phyloP scores from a whole-genome alignment of 2,797 vertebrate genomes.

The Anas bahamensis region DNA sequence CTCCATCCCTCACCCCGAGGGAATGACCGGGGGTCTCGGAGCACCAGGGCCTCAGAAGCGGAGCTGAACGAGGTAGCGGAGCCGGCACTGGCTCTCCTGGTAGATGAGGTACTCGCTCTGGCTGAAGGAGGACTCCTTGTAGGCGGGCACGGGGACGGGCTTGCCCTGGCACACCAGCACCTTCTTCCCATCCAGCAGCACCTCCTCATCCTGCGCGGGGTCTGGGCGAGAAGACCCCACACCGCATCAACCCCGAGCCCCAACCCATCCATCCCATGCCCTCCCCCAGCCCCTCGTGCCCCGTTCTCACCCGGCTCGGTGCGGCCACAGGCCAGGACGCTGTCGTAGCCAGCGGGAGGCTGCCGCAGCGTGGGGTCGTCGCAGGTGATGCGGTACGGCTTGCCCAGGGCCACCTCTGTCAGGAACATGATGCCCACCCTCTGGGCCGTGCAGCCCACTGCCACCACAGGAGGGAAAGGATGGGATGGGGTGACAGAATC shows the following conservation, averaged over 20 bases:
- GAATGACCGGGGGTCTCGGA: accelerated
- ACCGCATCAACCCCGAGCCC: accelerated
- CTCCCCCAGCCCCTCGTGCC: background rate
- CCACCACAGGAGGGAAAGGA: background rate
- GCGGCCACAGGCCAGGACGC: slow-evolving; percentile 85
- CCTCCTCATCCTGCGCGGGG: slow-evolving; percentile 77
- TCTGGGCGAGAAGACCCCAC: slow-evolving; percentile 59
- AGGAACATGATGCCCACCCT: slow-evolving; percentile 91
- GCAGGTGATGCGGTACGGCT: slow-evolving; percentile 76
- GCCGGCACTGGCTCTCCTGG: slow-evolving; percentile 88
- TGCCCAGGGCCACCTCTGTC: slow-evolving; percentile 89
- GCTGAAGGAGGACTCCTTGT: slow-evolving; percentile 74
- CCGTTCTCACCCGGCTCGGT: slow-evolving; percentile 85
- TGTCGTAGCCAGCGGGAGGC: slow-evolving; percentile 82
- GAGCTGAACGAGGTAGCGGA: slow-evolving; percentile 91
- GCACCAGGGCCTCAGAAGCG: slow-evolving; percentile 66
- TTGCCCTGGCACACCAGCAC: slow-evolving; percentile 87
- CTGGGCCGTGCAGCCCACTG: slow-evolving; percentile 79
- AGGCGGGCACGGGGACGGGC: slow-evolving; percentile 73
- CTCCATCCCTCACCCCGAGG: background rate
- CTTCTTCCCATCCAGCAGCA: slow-evolving; percentile 83
- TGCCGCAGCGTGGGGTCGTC: slow-evolving; percentile 73
- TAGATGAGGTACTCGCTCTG: slow-evolving; percentile 95
- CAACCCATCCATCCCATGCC: accelerated
- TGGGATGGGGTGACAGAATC: background rate